phyloP scores from a whole-genome alignment of 2,113 vertebrate species.

The Australoheros scitulus region DNA sequence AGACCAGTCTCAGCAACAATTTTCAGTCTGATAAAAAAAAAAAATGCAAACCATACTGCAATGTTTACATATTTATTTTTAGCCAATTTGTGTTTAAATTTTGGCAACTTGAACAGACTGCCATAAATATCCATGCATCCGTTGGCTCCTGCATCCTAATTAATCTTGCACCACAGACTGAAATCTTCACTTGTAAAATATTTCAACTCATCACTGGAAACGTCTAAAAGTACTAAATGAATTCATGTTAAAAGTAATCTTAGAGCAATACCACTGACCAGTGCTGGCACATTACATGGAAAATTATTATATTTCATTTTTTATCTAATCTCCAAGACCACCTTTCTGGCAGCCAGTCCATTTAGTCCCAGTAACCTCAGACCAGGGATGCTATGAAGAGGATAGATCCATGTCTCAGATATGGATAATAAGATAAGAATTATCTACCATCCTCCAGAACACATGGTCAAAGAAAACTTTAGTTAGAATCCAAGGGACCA shows the following conservation, averaged over 20 bases:
- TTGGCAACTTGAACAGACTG: neutral
- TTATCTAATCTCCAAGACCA: neutral
- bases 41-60: neutral
- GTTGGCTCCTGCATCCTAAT: neutral
- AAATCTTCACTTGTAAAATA: neutral
- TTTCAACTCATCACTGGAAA: neutral
- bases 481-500: neutral
- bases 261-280: neutral
- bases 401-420: neutral
- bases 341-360: neutral
- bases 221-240: neutral
- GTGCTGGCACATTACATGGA: neutral
- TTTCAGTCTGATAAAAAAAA: neutral
- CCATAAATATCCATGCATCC: neutral
- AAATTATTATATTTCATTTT: neutral
- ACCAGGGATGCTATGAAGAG: neutral
- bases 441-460: neutral
- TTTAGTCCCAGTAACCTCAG: neutral
- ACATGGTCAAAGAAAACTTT: neutral
- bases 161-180: neutral
- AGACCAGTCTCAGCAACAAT: neutral
- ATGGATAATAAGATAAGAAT: neutral
- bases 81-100: fast-evolving
- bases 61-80: neutral
- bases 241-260: neutral